phyloP scores from a whole-genome alignment of 2,113 vertebrate species.

The Glaucidium brasilianum region DNA sequence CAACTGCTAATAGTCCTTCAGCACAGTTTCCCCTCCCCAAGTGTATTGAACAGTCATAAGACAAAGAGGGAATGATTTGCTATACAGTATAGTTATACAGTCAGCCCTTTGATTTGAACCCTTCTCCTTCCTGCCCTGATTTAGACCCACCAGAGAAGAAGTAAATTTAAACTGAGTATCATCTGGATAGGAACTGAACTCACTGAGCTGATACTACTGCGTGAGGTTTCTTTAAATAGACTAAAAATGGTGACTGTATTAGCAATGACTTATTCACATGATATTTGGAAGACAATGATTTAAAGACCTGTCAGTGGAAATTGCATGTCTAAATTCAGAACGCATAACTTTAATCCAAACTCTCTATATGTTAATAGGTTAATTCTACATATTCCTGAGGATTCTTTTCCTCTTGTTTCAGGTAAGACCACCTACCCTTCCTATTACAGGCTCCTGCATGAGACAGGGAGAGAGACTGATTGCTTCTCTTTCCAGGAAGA shows the following conservation, averaged over 20 bases:
- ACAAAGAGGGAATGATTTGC: background rate
- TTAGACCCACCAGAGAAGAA: background rate
- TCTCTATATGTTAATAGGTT: background rate
- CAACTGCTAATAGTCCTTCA: background rate
- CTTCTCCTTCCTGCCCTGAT: background rate
- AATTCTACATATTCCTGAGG: background rate
- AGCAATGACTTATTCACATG: background rate
- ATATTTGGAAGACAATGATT: background rate
- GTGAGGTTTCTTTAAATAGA: accelerated
- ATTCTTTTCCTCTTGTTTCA: background rate
- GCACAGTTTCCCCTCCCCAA: background rate
- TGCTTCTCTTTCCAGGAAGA: background rate
- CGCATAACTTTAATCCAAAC: background rate
- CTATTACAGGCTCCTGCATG: background rate
- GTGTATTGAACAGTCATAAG: background rate
- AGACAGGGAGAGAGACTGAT: background rate
- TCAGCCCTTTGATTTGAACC: background rate
- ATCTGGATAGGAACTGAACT: background rate
- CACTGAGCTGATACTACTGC: background rate
- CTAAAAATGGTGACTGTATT: background rate
- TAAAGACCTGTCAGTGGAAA: background rate
- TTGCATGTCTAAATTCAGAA: background rate
- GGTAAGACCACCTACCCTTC: background rate
- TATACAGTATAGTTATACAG: background rate
- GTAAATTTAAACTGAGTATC: background rate